A percentile compares a stretch with the other conserved stretches of the same genome.
phyloP scores from a whole-genome alignment of 2,113 vertebrate species.

The Cinclus cinclus region DNA sequence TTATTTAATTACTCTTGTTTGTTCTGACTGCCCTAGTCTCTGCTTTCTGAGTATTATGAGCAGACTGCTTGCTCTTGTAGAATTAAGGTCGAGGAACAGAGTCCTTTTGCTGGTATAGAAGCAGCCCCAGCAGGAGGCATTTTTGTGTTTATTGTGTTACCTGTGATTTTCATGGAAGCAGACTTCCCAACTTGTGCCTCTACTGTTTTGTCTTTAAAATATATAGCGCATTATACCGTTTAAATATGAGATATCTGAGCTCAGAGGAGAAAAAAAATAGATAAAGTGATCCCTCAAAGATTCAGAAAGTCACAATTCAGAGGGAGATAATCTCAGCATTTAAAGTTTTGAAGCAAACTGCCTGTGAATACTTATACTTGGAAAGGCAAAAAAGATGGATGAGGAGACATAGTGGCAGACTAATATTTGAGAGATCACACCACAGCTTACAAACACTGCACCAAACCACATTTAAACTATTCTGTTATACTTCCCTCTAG shows the following conservation, averaged over 20 bases:
- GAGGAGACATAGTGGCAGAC: not conserved
- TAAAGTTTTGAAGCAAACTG: not conserved
- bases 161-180: not conserved
- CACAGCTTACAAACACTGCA: not conserved
- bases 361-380: not conserved
- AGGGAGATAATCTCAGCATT: not conserved
- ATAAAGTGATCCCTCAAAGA: not conserved
- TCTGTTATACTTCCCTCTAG: not conserved
- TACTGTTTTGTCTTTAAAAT: not conserved
- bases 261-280: not conserved
- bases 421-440: not conserved
- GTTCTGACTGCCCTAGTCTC: not conserved
- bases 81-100: not conserved
- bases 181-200: not conserved
- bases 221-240: not conserved
- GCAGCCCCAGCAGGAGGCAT: not conserved
- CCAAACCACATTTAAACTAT: not conserved
- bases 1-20: slow-evolving; percentile 19
- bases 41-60: not conserved
- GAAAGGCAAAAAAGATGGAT: not conserved
- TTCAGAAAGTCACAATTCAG: not conserved
- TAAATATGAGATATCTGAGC: not conserved
- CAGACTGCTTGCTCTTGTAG: not conserved
- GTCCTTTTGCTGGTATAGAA: not conserved
- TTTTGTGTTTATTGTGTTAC: not conserved